Percentiles rank a stretch among this genome's conserved stretches.
Evolutionary conservation across 2,113 vertebrate genomes (phyloP).

Genomic region (Nothobranchius furzeri): DNA sequence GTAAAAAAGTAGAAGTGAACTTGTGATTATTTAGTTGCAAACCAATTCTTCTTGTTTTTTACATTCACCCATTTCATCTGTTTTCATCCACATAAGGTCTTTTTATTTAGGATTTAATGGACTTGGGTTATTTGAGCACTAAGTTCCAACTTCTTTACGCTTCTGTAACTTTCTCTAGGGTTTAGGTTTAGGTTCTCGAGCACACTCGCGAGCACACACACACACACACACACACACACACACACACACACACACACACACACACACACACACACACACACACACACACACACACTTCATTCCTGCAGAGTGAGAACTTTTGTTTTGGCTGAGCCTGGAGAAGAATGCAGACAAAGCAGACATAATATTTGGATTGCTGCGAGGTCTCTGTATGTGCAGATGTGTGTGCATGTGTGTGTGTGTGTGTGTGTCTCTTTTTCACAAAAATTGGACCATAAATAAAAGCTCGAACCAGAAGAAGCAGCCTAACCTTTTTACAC

Average conservation of each 20-base stretch:
- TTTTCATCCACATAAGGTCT: neutral
- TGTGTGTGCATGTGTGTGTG: conserved; percentile 19
- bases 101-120: conserved; percentile 15
- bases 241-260: conserved; percentile 25
- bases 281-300: conserved; percentile 38
- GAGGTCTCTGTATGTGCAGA: conserved; percentile 57
- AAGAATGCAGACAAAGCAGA: conserved; percentile 83
- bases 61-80: no score
- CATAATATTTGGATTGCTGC: conserved; percentile 86
- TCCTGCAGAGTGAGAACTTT: conserved; percentile 74
- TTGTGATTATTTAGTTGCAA: no score
- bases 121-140: conserved; percentile 6
- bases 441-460: conserved; percentile 69
- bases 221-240: conserved; percentile 21
- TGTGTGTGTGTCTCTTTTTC: conserved; percentile 54
- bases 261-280: conserved; percentile 24
- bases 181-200: conserved; percentile 28
- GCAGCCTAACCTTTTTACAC: conserved; percentile 43
- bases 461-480: conserved; percentile 54
- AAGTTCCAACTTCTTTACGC: conserved; percentile 33
- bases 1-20: no score
- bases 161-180: conserved; percentile 40
- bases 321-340: conserved; percentile 79
- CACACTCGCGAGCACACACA: conserved; percentile 25
- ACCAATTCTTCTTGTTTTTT: no score